Conservation (phyloP, 1,140 invertebrate genomes). For the Protaetia brevitarsis region DNA sequence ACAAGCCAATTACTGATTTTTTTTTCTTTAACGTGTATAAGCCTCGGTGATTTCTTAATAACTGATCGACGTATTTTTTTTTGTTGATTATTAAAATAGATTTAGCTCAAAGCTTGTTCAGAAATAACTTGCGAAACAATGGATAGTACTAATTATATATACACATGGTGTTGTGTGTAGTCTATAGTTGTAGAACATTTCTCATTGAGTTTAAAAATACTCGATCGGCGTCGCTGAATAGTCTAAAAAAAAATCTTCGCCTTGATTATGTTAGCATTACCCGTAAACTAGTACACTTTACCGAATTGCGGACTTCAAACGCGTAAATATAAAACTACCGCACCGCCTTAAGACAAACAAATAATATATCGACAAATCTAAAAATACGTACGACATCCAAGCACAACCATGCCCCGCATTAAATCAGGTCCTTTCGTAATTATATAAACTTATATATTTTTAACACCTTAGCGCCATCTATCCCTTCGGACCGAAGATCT, state of each 20-base stretch:
- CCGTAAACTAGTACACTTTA: conserved; percentile 15
- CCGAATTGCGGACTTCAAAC: conserved; percentile 13
- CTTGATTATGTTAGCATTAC: conserved; percentile 8
- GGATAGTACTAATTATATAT: too few species aligned
- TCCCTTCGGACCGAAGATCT: too few species aligned
- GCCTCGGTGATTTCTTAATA: too few species aligned
- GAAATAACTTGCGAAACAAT: too few species aligned
- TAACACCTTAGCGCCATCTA: too few species aligned
- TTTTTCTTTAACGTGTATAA: too few species aligned
- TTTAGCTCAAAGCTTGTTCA: too few species aligned
- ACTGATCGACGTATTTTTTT: not conserved
- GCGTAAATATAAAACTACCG: conserved; percentile 1
- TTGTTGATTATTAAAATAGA: not conserved
- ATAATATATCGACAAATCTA: conserved; percentile 6
- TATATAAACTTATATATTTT: too few species aligned
- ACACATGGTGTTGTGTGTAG: too few species aligned
- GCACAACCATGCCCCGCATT: too few species aligned
- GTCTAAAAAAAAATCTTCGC: conserved; percentile 12
- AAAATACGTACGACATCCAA: conserved; percentile 16
- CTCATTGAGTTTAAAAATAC: conserved; percentile 4
- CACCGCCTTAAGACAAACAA: conserved; percentile 11
- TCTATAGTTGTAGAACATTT: not conserved
- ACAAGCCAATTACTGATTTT: not conserved
- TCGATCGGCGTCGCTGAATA: not conserved
- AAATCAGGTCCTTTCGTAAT: too few species aligned